These are phyloP conservation scores for Neocrepidodera transversa DNA, from an alignment of 2,888 invertebrate species.

Conservation along the genomic window DNA sequence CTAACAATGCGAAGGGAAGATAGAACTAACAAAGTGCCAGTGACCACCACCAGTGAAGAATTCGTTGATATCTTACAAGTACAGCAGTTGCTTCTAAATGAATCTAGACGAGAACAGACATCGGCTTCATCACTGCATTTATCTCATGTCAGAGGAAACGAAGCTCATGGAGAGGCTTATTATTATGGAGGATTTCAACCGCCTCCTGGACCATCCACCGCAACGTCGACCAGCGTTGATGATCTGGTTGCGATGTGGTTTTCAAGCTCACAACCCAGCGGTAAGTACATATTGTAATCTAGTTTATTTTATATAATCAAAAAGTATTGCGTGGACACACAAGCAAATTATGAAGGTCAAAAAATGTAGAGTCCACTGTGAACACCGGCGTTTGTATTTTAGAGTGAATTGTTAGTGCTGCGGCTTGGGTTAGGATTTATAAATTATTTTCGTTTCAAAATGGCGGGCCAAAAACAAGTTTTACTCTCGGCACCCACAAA, in stretches of 20 bases:
- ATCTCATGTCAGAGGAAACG: neutral
- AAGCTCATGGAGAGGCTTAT: constrained; percentile 30
- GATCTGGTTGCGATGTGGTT: constrained; percentile 80
- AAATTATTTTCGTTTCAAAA: too few species aligned
- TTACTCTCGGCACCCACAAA: too few species aligned
- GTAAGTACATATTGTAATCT: constrained; percentile 47
- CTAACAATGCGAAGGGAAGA: constrained; percentile 74
- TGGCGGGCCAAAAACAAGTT: too few species aligned
- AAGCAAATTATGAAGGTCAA: too few species aligned
- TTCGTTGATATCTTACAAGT: constrained; percentile 86
- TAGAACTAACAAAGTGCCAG: constrained; percentile 52
- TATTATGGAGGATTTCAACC: constrained; percentile 43
- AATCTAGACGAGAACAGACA: constrained; percentile 36
- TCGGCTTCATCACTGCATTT: constrained; percentile 3
- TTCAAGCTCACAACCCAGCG: constrained; percentile 64
- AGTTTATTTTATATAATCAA: neutral
- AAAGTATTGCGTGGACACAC: too few species aligned
- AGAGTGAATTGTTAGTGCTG: too few species aligned
- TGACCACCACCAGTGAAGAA: constrained; percentile 65
- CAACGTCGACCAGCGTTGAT: constrained; percentile 68
- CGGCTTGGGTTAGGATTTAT: too few species aligned
- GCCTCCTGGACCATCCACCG: constrained; percentile 35
- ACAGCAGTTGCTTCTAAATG: constrained; percentile 46
- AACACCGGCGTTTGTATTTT: too few species aligned
- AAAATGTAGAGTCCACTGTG: too few species aligned